Evolutionary conservation across 2,797 vertebrate species (phyloP).

Genomic region (Lagocephalus sceleratus): DNA sequence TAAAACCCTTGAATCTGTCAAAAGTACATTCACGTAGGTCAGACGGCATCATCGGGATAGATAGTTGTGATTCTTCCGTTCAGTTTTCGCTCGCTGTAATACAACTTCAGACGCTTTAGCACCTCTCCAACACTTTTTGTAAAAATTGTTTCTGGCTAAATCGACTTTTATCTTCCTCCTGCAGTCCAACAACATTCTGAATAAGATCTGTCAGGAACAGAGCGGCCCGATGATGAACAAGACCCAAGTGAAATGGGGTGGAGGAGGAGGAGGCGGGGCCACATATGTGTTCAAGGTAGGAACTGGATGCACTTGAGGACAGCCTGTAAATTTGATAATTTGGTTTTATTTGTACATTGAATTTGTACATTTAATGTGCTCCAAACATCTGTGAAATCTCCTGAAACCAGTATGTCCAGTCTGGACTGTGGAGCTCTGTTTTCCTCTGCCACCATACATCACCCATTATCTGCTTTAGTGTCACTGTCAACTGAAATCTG

Average conservation of each 20-base stretch:
- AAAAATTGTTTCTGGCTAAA: neutral
- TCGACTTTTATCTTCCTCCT: conserved; percentile 30
- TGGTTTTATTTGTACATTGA: too few relatives aligned
- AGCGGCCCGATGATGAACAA: conserved; percentile 87
- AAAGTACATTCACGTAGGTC: too few relatives aligned
- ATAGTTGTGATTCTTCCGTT: too few relatives aligned
- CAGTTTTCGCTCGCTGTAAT: too few relatives aligned
- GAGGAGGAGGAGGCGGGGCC: conserved; percentile 91
- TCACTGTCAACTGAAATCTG: neutral
- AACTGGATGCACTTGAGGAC: neutral
- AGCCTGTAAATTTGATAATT: neutral
- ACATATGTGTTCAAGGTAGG: conserved; percentile 95
- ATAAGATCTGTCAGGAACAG: conserved; percentile 90
- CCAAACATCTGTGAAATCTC: too few relatives aligned
- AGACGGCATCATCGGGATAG: too few relatives aligned
- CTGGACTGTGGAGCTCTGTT: too few relatives aligned
- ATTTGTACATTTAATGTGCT: too few relatives aligned
- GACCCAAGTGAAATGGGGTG: conserved; percentile 87
- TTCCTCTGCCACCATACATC: too few relatives aligned
- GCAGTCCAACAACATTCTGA: conserved; percentile 83
- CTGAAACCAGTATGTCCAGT: too few relatives aligned
- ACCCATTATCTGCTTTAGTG: neutral
- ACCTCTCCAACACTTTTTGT: neutral
- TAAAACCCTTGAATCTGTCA: too few relatives aligned
- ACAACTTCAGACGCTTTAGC: too few relatives aligned